Evolutionary conservation across 53 echinoderm and acorn worm genomes (phyloP), one percentile per base, ranked within the genome.

Genomic region (Paelopatides confundens): DNA sequence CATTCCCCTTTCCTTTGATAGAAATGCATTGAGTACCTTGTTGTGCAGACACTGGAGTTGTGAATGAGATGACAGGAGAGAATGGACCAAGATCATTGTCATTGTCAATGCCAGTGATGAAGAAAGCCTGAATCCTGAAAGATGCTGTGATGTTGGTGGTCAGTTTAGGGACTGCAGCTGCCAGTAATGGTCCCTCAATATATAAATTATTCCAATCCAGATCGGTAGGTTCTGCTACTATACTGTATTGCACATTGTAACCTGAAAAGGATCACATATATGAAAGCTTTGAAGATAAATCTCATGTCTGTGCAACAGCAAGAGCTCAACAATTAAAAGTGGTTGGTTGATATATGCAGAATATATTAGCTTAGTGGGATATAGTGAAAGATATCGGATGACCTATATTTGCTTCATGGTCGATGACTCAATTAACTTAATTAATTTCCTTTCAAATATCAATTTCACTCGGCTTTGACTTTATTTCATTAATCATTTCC

Each of bases 71-170:
- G 35, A 27, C 23, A 35, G 84, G 84, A 15, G 84, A 65, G 14
- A 83, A 83, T 26, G 84, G 84, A 24, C 84, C 84, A 40, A 65
- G 37, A 2, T 64, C 8, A 29, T 35, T 30, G 8, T 65, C 65
- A 28, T 36, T n/a, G 12, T 64, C 8, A 29, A 62, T 30, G 8
- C 84, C 65, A 28, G 64, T n/a, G 30, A 65, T 37, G 84, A 83
- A 83, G 40, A 83, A 65, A 31, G 84, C 84, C 65, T 83, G 84
- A 31, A 83, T 65, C 47, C 84, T 35, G 84, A 83, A 83, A 1
- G 63, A 64, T 24, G 65, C 84, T 26, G 84, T 83, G 27, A 83
- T 83, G 46, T 83, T 83, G 84, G 84, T 83, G 28, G 84, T 64
- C 18, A 83, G 40, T 26, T 65, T 65, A 36, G 84, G 65, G 28